Conservation (phyloP, 2,797 vertebrate genomes). For the Anabas testudineus region DNA sequence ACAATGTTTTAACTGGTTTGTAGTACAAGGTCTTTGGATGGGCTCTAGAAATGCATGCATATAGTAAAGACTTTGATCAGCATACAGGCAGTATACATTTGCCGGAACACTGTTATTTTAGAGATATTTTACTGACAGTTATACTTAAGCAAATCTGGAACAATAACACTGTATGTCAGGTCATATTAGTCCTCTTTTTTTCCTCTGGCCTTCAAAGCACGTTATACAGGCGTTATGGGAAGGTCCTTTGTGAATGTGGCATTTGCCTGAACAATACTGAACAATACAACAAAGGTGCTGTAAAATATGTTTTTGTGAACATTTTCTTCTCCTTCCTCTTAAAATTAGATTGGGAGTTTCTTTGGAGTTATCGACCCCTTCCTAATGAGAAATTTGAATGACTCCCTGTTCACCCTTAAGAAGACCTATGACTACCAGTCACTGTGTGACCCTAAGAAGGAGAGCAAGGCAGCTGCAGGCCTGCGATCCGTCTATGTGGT, state of each 20-base stretch:
- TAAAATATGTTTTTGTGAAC: neutral
- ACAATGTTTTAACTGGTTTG: no score
- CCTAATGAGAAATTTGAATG: conserved; percentile 92
- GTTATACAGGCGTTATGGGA: neutral
- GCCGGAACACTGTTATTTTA: no score
- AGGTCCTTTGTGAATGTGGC: neutral
- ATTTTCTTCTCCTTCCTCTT: neutral
- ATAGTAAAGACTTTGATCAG: no score
- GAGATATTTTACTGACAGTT: no score
- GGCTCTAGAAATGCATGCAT: no score
- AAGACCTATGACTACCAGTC: conserved; percentile 98
- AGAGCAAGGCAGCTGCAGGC: conserved; percentile 89
- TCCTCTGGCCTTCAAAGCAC: conserved; percentile 14
- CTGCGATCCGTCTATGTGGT: conserved; percentile 94
- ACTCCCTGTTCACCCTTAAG: conserved; percentile 91
- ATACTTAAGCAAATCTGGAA: no score
- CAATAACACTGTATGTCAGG: no score
- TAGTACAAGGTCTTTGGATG: no score
- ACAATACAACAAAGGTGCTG: neutral
- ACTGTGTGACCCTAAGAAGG: conserved; percentile 88
- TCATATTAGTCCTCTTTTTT: neutral
- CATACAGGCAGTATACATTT: no score
- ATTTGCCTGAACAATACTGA: neutral
- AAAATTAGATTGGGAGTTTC: conserved; percentile 91
- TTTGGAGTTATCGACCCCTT: conserved; percentile 95